Percentiles rank a stretch among this genome's conserved stretches.
These are phyloP conservation scores for Acleris sparsana DNA, from an alignment of 2,888 invertebrate species.

Conservation along the genomic window DNA sequence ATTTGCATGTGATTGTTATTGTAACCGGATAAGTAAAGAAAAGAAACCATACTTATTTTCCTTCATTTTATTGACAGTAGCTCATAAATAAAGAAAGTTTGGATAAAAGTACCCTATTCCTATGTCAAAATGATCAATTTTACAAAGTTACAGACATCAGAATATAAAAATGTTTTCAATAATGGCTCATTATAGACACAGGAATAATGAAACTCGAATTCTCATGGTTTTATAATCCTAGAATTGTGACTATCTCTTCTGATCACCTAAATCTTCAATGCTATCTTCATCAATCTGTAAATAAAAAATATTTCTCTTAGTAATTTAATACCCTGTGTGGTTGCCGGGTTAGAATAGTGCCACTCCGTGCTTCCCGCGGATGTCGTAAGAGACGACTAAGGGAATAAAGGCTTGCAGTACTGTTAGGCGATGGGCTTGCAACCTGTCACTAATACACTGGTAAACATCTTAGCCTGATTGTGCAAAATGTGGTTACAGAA, in stretches of 20 bases:
- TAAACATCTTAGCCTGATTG: too few relatives aligned
- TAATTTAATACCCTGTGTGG: background rate
- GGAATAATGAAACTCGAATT: slow-evolving; percentile 21
- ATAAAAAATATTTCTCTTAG: slow-evolving; percentile 18
- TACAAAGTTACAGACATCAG: slow-evolving; percentile 7
- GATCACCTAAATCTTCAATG: slow-evolving; percentile 96
- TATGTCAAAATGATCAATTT: slow-evolving; percentile 10
- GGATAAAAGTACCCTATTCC: slow-evolving; percentile 24
- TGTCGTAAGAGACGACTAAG: too few relatives aligned
- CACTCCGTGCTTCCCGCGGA: too few relatives aligned
- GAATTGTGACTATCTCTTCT: slow-evolving; percentile 88
- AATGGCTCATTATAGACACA: slow-evolving; percentile 21
- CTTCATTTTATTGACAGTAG: slow-evolving; percentile 32
- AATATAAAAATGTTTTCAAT: slow-evolving; percentile 15
- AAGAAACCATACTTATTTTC: slow-evolving; percentile 6
- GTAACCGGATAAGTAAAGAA: background rate
- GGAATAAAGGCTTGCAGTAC: too few relatives aligned
- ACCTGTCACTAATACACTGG: too few relatives aligned
- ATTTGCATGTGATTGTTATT: too few relatives aligned
- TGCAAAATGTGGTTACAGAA: too few relatives aligned
- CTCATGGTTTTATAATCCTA: slow-evolving; percentile 27
- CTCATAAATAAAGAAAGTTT: slow-evolving; percentile 31
- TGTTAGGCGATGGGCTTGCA: too few relatives aligned
- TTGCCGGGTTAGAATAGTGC: too few relatives aligned
- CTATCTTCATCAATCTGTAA: slow-evolving; percentile 94